Evolutionary conservation across 1,140 invertebrate species (phyloP).

Genomic region (Olivierus martensii): DNA sequence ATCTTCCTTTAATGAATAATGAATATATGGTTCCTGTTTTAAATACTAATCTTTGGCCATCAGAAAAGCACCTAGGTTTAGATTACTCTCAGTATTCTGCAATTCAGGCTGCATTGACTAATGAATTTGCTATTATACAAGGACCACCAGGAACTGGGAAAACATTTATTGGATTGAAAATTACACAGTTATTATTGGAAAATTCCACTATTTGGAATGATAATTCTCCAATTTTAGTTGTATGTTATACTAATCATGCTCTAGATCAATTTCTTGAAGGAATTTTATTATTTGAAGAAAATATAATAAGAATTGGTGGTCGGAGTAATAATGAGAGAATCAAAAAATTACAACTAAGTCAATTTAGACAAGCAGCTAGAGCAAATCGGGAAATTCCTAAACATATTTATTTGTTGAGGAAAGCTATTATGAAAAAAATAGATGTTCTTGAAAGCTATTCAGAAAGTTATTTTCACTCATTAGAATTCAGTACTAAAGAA

Average conservation of each 20-base stretch:
- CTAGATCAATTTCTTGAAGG: constrained; percentile 76
- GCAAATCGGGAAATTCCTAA: background rate
- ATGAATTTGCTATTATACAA: constrained; percentile 52
- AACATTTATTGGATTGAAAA: constrained; percentile 47
- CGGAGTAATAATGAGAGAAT: constrained; percentile 43
- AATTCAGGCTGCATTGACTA: constrained; percentile 31
- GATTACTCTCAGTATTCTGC: constrained; percentile 36
- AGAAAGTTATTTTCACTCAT: background rate
- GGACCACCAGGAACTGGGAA: constrained; percentile 63
- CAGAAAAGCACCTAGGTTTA: constrained; percentile 22
- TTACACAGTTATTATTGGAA: constrained; percentile 27
- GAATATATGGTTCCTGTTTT: constrained; percentile 11
- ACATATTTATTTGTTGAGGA: background rate
- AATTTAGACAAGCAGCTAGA: constrained; percentile 3
- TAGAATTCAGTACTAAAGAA: background rate
- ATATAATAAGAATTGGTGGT: constrained; percentile 57
- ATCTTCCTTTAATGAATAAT: background rate
- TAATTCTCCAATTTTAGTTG: constrained; percentile 47
- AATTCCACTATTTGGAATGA: constrained; percentile 26
- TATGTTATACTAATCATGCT: constrained; percentile 82
- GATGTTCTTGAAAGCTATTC: background rate
- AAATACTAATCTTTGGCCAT: constrained; percentile 9
- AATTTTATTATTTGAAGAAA: constrained; percentile 31
- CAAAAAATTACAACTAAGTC: constrained; percentile 9
- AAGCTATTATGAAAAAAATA: background rate